phyloP scores from a whole-genome alignment of 2,888 invertebrate species.

The Pemphredon lugubris region DNA sequence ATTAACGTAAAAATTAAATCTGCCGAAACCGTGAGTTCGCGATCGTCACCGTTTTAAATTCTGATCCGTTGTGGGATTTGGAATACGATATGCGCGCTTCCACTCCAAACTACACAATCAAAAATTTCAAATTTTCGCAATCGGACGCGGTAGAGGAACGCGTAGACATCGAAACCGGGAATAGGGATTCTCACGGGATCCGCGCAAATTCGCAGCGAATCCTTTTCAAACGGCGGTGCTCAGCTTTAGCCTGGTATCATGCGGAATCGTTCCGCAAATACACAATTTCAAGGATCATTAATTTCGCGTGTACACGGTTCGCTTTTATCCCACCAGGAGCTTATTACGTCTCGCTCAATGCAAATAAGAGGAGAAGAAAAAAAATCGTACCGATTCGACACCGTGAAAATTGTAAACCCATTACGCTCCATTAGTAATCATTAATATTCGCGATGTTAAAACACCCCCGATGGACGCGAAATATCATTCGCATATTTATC shows the following conservation, averaged over 20 bases:
- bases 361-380: background rate
- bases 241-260: slow-evolving; percentile 23
- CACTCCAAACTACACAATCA: too few relatives aligned
- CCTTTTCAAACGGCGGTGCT: slow-evolving; percentile 16
- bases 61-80: too few relatives aligned
- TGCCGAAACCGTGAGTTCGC: too few relatives aligned
- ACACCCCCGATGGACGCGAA: too few relatives aligned
- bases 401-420: too few relatives aligned
- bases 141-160: background rate
- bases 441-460: too few relatives aligned
- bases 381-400: slow-evolving; percentile 20
- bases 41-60: too few relatives aligned
- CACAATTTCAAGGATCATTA: slow-evolving; percentile 46
- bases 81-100: too few relatives aligned
- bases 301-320: slow-evolving; percentile 6
- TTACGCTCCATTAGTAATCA: too few relatives aligned
- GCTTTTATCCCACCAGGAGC: slow-evolving; percentile 29
- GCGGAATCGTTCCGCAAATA: slow-evolving; percentile 37
- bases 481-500: too few relatives aligned
- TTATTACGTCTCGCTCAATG: slow-evolving; percentile 26
- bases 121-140: background rate
- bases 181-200: background rate
- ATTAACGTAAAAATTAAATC: too few relatives aligned
- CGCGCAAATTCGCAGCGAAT: slow-evolving; percentile 13
- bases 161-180: slow-evolving; percentile 5